Evolutionary conservation across 2,113 vertebrate species (phyloP).

Genomic region (Cinclus cinclus): DNA sequence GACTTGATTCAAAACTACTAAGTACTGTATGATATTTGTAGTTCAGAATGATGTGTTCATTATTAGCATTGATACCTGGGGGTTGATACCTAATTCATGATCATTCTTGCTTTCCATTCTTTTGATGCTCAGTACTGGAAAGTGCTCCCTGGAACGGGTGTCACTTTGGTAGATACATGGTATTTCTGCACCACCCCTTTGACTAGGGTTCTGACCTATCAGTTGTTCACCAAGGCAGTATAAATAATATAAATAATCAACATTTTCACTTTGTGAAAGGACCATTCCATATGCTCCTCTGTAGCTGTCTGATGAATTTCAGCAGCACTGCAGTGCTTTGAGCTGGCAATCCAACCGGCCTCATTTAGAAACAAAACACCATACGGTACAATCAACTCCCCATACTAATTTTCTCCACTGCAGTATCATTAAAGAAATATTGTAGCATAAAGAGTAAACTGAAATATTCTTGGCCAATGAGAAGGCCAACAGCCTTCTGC

Average conservation of each 20-base stretch:
- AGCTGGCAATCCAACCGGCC: slow-evolving; percentile 28
- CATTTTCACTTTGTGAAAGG: neutral
- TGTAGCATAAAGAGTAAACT: slow-evolving; percentile 11
- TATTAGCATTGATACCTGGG: neutral
- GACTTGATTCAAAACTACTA: neutral
- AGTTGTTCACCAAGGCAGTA: neutral
- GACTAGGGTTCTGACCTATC: neutral
- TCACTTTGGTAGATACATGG: neutral
- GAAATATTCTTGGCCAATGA: slow-evolving; percentile 18
- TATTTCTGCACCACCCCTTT: neutral
- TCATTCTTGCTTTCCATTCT: neutral
- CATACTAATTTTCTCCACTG: slow-evolving; percentile 40
- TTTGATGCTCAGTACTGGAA: neutral
- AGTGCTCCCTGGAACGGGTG: neutral
- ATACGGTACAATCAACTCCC: slow-evolving; percentile 16
- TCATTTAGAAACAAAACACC: slow-evolving; percentile 48
- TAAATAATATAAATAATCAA: neutral
- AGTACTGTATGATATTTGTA: neutral
- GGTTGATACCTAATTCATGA: neutral
- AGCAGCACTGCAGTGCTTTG: slow-evolving; percentile 2
- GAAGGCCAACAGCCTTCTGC: neutral
- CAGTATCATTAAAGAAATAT: slow-evolving; percentile 34
- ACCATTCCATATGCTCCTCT: neutral
- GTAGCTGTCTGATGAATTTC: neutral
- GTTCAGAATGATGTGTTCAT: neutral